Conservation (phyloP, 2,888 invertebrate species). For the Hirtodrosophila cameraria region DNA sequence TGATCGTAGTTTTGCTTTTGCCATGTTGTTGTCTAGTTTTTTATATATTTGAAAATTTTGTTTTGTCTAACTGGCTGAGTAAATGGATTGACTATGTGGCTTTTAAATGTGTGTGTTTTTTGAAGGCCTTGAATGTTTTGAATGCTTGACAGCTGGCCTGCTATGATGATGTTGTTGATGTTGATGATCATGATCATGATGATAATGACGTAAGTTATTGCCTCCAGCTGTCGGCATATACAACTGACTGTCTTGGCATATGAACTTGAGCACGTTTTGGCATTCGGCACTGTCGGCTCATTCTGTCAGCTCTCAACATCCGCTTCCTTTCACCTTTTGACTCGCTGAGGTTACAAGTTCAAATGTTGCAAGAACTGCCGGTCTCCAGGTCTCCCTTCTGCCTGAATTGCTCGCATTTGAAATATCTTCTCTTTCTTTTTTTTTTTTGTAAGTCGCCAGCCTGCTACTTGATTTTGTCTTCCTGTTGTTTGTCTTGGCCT, state of each 20-base stretch:
- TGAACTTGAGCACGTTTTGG: conserved; percentile 61
- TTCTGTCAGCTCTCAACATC: conserved; percentile 20
- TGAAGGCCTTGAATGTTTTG: conserved; percentile 4
- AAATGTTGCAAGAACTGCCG: conserved; percentile 35
- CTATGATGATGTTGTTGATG: conserved; percentile 9
- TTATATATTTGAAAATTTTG: conserved; percentile 38
- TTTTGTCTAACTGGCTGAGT: conserved; percentile 14
- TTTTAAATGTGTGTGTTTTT: conserved; percentile 17
- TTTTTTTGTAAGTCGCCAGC: neutral
- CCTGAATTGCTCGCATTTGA: conserved; percentile 6
- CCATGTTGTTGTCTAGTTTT: conserved; percentile 25
- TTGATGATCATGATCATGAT: conserved; percentile 3
- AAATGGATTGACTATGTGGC: conserved; percentile 25
- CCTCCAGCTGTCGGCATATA: conserved; percentile 22
- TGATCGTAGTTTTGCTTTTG: conserved; percentile 10
- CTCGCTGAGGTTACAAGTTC: conserved; percentile 56
- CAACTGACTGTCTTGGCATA: conserved; percentile 27
- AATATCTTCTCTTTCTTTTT: conserved; percentile 2
- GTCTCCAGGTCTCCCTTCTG: neutral
- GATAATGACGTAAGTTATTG: conserved; percentile 1
- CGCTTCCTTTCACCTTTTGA: conserved; percentile 56
- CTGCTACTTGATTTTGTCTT: conserved; percentile 57
- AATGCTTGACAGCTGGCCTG: conserved; percentile 20
- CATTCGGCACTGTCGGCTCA: conserved; percentile 25
- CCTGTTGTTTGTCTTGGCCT: conserved; percentile 60